Evolutionary conservation across 2,113 vertebrate species (phyloP), one percentile per base, ranked within the genome.

Genomic region (Austrofundulus limnaeus): DNA sequence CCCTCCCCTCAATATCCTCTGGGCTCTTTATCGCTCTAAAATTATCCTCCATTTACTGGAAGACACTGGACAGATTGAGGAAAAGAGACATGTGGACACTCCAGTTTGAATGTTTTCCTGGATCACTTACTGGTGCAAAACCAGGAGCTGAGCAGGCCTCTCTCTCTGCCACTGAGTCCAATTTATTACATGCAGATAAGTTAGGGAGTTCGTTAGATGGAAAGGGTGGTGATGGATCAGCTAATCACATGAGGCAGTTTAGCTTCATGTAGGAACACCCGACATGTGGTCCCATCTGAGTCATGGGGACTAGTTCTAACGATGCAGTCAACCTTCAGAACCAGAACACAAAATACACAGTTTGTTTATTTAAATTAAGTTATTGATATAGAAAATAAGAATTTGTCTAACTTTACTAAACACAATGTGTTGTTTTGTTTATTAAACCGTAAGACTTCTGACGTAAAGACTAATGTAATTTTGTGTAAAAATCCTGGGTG

Each of bases 31-130:
- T 88, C 61, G 80, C 85, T 90, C 88, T 90, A 91, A 88, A 89
- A 87, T 91, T 87, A 89, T 87, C 85, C 75, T 82, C 85, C 75
- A 81, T 89, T 91, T 89, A 91, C 88, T 86, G 85, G 89, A 89
- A 91, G 88, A 84, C 80, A 70, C 60, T 79, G 73, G 78, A 75
- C 56, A 38, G 68, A 78, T 49, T 46, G 60, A 74, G 82, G 23
- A 60, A 63, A 55, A 69, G 70, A 78, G 78, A 66, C 80, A 70
- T 80, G 74, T 78, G 84, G 75, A 83, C 80, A 72, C 76, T 76
- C 68, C 34, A 64, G 85, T 83, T 82, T 78, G 66, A 84, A 81
- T 81, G 70, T 80, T 71, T 83, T 83, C 76, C 84, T 86, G 81
- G 66, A 88, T 85, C 84, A 81, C 85, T 86, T 81, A 77, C 73